phyloP scores from a whole-genome alignment of 2,113 vertebrate genomes.

The Rafetus swinhoei region DNA sequence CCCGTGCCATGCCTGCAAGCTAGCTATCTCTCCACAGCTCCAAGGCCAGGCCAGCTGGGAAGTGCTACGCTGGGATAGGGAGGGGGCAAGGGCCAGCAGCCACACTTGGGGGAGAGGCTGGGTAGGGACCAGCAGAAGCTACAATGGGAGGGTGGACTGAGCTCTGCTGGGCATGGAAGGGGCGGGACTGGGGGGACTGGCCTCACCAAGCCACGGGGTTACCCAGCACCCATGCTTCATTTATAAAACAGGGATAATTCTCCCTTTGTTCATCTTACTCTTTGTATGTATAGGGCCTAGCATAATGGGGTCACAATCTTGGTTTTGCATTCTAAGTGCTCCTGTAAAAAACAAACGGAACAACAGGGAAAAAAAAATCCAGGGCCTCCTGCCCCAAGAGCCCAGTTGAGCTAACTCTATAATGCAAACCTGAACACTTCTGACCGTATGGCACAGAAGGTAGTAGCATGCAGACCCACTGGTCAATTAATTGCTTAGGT shows the following conservation, averaged over 20 bases:
- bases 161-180: no score
- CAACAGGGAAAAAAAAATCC: background rate
- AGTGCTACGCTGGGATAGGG: no score
- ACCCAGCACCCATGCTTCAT: background rate
- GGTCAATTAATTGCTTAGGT: background rate
- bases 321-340: background rate
- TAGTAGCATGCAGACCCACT: background rate
- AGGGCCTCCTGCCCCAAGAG: background rate
- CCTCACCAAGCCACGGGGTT: no score
- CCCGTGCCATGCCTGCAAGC: no score
- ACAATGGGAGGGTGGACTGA: no score
- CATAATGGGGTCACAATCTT: background rate
- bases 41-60: no score
- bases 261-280: background rate
- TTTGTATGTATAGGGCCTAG: rapidly evolving
- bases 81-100: no score
- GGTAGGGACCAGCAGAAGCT: no score
- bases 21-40: no score
- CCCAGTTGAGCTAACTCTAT: background rate
- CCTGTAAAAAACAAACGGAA: background rate
- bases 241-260: background rate
- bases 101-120: no score
- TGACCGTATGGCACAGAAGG: background rate
- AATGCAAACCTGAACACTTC: background rate
- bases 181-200: no score